Base-by-base conservation (phyloP, 2,113 vertebrate species). In the Panthera uncia region DNA sequence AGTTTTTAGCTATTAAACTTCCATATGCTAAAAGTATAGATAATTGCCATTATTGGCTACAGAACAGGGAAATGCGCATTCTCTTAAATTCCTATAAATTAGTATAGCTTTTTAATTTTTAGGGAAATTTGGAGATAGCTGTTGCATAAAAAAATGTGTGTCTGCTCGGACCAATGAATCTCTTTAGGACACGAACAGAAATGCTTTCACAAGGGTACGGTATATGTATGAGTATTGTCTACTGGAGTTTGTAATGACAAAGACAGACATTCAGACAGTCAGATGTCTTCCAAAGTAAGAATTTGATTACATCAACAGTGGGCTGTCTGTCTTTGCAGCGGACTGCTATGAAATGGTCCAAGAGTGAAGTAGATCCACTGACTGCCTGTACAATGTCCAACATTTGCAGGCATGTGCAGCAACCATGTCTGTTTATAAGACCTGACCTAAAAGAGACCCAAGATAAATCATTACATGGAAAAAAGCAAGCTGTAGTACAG, bases 41-140 rank as follows among this genome's bases (percentile, higher is more conserved):
- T 74, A 91, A 88, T 91, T 93, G 4, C 45, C 71, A 33, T 50
- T 88, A 68, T 55, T 48, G 85, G 25, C 33, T 66, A 79, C 7
- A 25, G 48, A 65, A 38, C 8, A 88, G 78, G n/a, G n/a, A 95
- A 84, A 48, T 55, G 61, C 27, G 7, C 15, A 19, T 89, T 89
- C 31, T 96, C 16, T 91, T 93, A 78, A 82, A 91, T 84, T 84
- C 5, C 88, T 79, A 69, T 88, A 33, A 45, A 68, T 96, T 38
- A 18, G 29, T 52, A 84, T 78, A 81, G 38, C 7, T 11, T 89
- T 93, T 76, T 89, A 15, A 55, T 61, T 91, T 88, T 19, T 68
- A 65, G 33, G 71, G 36, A 85, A 88, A 89, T 88, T 84, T 95
- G 57, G 78, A 48, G 76, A 85, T 95, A 36, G 45, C 78, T 90